These are phyloP conservation scores for Apotomis turbidana DNA, from an alignment of 2,888 invertebrate genomes.

Conservation along the genomic window DNA sequence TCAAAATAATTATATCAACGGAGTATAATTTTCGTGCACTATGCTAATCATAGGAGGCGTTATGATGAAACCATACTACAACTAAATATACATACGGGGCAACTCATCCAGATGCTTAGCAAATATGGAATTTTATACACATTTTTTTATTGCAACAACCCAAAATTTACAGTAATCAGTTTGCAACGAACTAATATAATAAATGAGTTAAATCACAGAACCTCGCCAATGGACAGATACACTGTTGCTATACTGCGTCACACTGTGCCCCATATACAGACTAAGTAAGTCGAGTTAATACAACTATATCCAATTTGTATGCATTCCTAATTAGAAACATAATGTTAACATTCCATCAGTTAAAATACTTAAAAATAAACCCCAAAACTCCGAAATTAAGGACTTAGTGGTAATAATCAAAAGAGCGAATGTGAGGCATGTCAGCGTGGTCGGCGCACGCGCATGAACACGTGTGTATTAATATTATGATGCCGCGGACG, in stretches of 20 bases:
- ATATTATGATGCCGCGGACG: constrained; percentile 47
- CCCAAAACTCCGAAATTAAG: constrained; percentile 67
- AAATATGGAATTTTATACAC: constrained; percentile 68
- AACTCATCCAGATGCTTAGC: constrained; percentile 60
- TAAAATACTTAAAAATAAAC: constrained; percentile 65
- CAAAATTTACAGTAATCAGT: constrained; percentile 71
- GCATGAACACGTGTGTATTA: constrained; percentile 9
- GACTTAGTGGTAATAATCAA: constrained; percentile 43
- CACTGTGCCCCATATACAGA: constrained; percentile 64
- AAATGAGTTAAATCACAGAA: constrained; percentile 65
- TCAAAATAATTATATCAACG: constrained; percentile 43
- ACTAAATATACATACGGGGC: constrained; percentile 71
- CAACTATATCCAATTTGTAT: constrained; percentile 57
- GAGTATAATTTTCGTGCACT: constrained; percentile 33
- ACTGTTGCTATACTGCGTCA: constrained; percentile 39
- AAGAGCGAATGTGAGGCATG: constrained; percentile 46
- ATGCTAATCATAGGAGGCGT: constrained; percentile 36
- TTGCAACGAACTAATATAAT: constrained; percentile 58
- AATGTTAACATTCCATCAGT: constrained; percentile 73
- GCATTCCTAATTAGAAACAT: constrained; percentile 43
- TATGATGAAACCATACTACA: constrained; percentile 56
- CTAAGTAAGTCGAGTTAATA: constrained; percentile 56
- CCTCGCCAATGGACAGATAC: constrained; percentile 52
- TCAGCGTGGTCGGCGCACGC: constrained; percentile 32
- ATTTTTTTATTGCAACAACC: constrained; percentile 80